Evolutionary conservation across 2,888 invertebrate species (phyloP), one percentile per base, ranked within the genome.

Genomic region (Drosophila ochracea): DNA sequence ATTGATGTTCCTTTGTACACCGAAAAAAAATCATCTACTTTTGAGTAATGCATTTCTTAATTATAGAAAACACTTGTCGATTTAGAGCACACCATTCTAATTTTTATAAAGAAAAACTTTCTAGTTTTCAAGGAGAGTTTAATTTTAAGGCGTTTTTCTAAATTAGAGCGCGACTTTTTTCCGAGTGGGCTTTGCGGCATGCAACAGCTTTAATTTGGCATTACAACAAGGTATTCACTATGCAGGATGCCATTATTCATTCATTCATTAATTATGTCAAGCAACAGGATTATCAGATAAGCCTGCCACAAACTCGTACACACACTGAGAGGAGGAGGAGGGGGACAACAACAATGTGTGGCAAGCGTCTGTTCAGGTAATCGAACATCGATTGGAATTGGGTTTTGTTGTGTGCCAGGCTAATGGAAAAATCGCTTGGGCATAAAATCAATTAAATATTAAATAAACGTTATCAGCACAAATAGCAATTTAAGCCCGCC

Each of bases 361-460:
- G n/a, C 57, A 43, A 61, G 21, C 5, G 31, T 43, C 31, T 28
- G 69, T 37, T 16, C 67, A 71, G 60, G 67, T 65, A 65, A 30
- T n/a, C 25, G 41, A 16, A 31, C n/a, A 49, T 39, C 47, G 30
- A 54, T 68, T 30, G 33, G 35, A 67, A 71, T 43, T 69, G 72
- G 62, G 50, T 39, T 57, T 25, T 47, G 70, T 68, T 75, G 63
- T 79, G 68, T 75, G 77, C 50, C 55, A 75, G 52, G 74, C 68
- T 76, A 84, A 81, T 84, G 74, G 79, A 78, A 81, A 87, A 84
- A 78, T 76, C 68, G 71, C 73, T 72, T 79, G 73, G 72, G 81
- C 78, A 75, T 82, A 76, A 76, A 88, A 85, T 85, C 83, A 87
- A 87, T 89, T 87, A 89, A 87, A 90, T 89, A 87, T 87, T 88